Evolutionary conservation across 2,113 vertebrate species (phyloP), one percentile per base, ranked within the genome.

Genomic region (Siphamia tubifer): DNA sequence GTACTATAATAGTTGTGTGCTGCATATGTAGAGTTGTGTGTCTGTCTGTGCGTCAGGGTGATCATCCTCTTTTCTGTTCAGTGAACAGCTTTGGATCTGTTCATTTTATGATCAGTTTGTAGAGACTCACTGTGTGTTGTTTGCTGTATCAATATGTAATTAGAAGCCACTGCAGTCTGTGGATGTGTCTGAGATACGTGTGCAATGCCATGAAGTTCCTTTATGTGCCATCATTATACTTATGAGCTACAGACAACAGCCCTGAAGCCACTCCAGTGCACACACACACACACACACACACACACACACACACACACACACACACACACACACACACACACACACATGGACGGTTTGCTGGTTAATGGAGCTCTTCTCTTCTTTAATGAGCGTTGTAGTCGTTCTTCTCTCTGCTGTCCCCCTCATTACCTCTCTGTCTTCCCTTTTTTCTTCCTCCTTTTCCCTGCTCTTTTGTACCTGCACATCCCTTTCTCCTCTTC

Each of bases 351-450:
- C 76, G 24, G 83, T 85, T 89, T 86, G 76, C 81, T 87, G 87
- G 69, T 86, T 86, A 89, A 87, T 89, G 87, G 83, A 81, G 83
- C 85, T 74, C 66, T 73, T 67, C 83, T 83, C 72, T 79, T 87
- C 83, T 86, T 89, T 89, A 89, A 89, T 87, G 85, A 87, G 83
- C 71, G 58, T 52, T 83, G 68, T 73, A 82, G 77, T 81, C 71
- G 23, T 67, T 83, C 76, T 76, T 84, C 65, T 83, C 78, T 81
- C 73, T 23, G 15, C 68, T 84, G 66, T 86, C 66, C 75, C 83
- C 85, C 75, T 88, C 80, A 83, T 84, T 86, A 86, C 73, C 76
- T 83, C 82, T 36, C 57, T 19, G 21, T 61, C 73, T 63, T 74
- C 63, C 12, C 44, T 53, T 42, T 63, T 38, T 20, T 17, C 48